A percentile compares a stretch with the other conserved stretches of the same genome.
These are phyloP conservation scores for Lagenorhynchus albirostris DNA, from an alignment of 2,113 vertebrate species.

Conservation along the genomic window DNA sequence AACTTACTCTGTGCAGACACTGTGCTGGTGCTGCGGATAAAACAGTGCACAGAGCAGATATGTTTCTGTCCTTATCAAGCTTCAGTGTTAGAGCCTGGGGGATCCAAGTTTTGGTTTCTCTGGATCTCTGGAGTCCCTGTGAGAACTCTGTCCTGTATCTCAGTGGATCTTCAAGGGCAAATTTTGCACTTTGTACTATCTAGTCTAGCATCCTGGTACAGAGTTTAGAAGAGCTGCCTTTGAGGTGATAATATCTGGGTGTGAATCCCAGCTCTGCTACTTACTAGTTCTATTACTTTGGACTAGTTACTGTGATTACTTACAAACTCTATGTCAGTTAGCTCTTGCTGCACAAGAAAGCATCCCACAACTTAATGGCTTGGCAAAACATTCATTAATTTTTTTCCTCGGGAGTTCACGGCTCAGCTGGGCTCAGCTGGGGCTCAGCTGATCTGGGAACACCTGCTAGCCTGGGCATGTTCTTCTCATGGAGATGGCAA, in stretches of 20 bases:
- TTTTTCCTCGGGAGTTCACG: background rate
- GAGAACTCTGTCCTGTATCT: background rate
- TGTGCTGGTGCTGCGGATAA: background rate
- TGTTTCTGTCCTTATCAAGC: background rate
- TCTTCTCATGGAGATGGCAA: background rate
- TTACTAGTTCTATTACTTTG: background rate
- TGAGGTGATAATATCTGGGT: background rate
- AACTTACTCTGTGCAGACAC: background rate
- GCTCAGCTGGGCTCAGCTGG: background rate
- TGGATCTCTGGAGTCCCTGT: background rate
- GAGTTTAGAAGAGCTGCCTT: background rate
- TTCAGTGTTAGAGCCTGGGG: background rate
- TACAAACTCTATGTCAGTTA: background rate
- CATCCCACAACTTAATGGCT: background rate
- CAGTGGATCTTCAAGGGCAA: background rate
- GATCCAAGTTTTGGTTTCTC: background rate
- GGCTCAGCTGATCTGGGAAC: background rate
- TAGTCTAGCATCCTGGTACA: background rate
- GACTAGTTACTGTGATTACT: background rate
- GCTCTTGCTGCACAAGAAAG: background rate
- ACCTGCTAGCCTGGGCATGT: background rate
- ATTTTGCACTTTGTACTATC: background rate
- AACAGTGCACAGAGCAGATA: background rate
- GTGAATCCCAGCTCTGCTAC: background rate
- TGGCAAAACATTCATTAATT: background rate